Evolutionary conservation across 2,888 invertebrate species (phyloP).

Genomic region (Lobophora halterata): DNA sequence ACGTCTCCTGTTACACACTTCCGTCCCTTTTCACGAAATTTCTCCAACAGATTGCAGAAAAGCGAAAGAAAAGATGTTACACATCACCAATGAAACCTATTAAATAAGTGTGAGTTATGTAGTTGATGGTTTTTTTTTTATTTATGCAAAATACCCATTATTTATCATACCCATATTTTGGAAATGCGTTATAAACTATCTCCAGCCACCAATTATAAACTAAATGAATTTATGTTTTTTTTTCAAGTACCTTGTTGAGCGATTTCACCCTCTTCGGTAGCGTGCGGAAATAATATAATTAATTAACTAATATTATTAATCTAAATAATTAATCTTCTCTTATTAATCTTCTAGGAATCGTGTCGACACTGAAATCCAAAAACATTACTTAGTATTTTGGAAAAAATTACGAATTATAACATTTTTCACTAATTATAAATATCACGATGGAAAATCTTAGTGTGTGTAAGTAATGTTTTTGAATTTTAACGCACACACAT

Average conservation of each 20-base stretch:
- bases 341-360: conserved; percentile 21
- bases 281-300: conserved; percentile 30
- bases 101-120: too few species aligned
- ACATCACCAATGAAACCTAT: too few species aligned
- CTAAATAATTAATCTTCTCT: conserved; percentile 10
- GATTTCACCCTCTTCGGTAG: conserved; percentile 80
- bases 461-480: conserved; percentile 31
- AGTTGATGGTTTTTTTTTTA: too few species aligned
- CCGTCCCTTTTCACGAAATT: too few species aligned
- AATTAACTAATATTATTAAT: conserved; percentile 14
- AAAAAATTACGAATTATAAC: conserved; percentile 3
- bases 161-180: too few species aligned
- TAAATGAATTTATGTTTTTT: conserved; percentile 1
- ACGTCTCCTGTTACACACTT: too few species aligned
- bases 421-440: background rate
- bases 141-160: too few species aligned
- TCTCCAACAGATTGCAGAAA: too few species aligned
- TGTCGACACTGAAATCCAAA: conserved; percentile 43
- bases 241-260: conserved; percentile 82
- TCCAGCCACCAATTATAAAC: too few species aligned
- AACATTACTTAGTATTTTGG: conserved; percentile 30
- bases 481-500: conserved; percentile 23
- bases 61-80: too few species aligned
- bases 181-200: too few species aligned
- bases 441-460: background rate